These are phyloP conservation scores for Tokudaia muenninki DNA, from an alignment of 2,797 vertebrate genomes.

Conservation along the genomic window DNA sequence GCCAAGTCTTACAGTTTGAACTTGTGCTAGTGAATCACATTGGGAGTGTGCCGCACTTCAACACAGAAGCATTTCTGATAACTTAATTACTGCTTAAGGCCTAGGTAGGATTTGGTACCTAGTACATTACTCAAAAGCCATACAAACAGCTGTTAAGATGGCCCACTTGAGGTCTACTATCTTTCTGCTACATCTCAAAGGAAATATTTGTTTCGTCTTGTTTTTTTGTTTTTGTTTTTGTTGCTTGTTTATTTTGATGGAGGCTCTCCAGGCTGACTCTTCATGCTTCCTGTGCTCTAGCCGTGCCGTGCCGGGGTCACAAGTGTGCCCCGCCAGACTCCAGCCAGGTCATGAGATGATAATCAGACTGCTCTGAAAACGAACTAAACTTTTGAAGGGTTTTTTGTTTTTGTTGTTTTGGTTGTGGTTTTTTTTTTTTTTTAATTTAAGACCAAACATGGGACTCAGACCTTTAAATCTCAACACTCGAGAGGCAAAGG, in stretches of 20 bases:
- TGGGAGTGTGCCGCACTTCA: background rate
- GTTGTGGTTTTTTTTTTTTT: background rate
- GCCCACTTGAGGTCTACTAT: background rate
- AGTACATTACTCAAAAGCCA: background rate
- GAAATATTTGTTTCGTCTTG: background rate
- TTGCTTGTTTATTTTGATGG: background rate
- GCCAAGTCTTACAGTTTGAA: background rate
- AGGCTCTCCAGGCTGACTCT: background rate
- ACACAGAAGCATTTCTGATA: background rate
- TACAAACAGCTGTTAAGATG: background rate
- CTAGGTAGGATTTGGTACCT: background rate
- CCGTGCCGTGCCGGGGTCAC: background rate
- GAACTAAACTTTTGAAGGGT: background rate
- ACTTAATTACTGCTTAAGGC: background rate
- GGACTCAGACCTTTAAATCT: background rate
- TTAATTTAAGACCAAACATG: background rate
- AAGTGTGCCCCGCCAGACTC: background rate
- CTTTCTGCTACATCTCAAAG: background rate
- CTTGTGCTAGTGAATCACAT: background rate
- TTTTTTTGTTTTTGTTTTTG: background rate
- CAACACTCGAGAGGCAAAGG: background rate
- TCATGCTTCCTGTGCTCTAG: background rate
- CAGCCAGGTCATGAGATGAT: background rate
- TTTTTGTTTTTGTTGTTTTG: background rate
- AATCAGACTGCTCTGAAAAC: background rate